Conservation (phyloP, 2,113 vertebrate species). For the Aptenodytes forsteri region DNA sequence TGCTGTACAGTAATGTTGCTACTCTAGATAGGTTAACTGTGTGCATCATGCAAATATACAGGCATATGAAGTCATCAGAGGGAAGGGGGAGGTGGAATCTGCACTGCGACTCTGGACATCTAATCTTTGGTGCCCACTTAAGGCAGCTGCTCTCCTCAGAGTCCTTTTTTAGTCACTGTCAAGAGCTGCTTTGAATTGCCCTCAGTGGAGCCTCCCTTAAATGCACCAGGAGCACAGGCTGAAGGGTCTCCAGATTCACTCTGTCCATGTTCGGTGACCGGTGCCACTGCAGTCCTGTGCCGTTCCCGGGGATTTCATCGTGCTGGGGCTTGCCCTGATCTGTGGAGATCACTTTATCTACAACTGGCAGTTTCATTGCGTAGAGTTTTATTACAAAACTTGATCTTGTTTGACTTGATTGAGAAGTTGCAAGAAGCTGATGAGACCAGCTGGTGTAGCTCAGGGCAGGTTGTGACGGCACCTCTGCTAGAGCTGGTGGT, state of each 20-base stretch:
- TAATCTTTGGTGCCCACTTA: background rate
- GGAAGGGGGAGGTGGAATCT: background rate
- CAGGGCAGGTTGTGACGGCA: background rate
- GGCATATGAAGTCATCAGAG: background rate
- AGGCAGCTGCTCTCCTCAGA: background rate
- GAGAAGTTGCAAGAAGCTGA: background rate
- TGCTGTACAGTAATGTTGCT: rapidly evolving
- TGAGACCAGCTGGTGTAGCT: rapidly evolving
- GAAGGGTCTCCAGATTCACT: background rate
- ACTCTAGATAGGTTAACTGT: background rate
- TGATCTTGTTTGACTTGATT: background rate
- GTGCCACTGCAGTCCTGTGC: background rate
- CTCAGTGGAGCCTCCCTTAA: background rate
- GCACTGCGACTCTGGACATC: background rate
- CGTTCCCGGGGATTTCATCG: rapidly evolving
- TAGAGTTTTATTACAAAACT: background rate
- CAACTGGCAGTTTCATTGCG: background rate
- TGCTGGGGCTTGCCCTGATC: background rate
- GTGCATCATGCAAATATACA: background rate
- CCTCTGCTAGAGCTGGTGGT: rapidly evolving
- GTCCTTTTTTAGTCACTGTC: background rate
- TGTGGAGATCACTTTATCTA: background rate
- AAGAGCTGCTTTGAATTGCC: background rate
- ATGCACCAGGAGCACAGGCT: rapidly evolving
- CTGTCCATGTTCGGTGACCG: rapidly evolving